Base-by-base conservation (phyloP, 2,113 vertebrate species). In the Albula glossodonta region DNA sequence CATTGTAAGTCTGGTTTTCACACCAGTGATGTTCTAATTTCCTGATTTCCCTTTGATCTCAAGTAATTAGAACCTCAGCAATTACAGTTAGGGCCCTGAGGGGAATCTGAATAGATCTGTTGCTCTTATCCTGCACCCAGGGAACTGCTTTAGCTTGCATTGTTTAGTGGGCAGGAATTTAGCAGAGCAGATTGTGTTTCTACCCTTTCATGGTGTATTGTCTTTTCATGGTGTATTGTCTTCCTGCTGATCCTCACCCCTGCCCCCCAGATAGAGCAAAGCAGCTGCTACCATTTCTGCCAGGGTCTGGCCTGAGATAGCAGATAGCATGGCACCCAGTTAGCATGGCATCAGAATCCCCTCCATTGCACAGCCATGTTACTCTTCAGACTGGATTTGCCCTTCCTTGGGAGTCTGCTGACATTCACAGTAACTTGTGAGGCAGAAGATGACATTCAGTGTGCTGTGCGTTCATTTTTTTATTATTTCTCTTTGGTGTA, bases 41-140 rank as follows among this genome's bases (percentile, higher is more conserved):
- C 93, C 91, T 89, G 89, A 92, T 91, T 89, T 90, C 86, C 87
- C 91, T 95, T 95, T 94, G 93, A 94, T 93, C 93, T 88, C 90
- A 85, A 87, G 90, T 91, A 94, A 93, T 94, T 93, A 92, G 84
- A 92, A 92, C 89, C 90, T 90, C 92, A 90, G 93, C 90, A 92
- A 93, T 90, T 88, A 94, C 86, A 91, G 91, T 93, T 92, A 91
- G 84, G 88, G 87, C 90, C 91, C 92, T 90, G 91, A 88, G 93
- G 89, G 93, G 89, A 89, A 86, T 85, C 89, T 92, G 90, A 82
- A 87, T 90, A 10, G 90, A 89, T 86, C 85, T 92, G 90, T 90
- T 90, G 90, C 86, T 91, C 85, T 92, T 89, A 92, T 86, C 87
- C 88, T 78, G 84, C 88, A 91, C 86, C 51, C 87, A 90, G 88